Conservation (phyloP, 2,888 invertebrate species). For the Phymatocera aterrima region DNA sequence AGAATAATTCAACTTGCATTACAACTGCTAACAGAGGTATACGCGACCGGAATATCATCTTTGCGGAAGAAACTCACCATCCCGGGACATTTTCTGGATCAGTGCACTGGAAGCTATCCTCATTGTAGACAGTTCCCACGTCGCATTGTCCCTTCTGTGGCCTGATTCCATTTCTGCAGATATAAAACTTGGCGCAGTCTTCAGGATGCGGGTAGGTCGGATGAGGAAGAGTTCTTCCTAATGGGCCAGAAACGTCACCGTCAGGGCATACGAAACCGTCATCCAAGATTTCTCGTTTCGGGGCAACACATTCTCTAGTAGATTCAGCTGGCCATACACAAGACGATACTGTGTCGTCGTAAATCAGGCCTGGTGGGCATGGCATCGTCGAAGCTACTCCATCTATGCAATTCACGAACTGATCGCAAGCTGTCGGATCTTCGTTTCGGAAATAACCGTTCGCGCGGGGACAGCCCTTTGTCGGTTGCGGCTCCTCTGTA, state of each 20-base stretch:
- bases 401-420: constrained; percentile 88
- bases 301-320: constrained; percentile 77
- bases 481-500: constrained; percentile 85
- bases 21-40: neutral
- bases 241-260: constrained; percentile 81
- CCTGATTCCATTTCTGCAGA: constrained; percentile 85
- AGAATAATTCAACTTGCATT: no score
- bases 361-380: constrained; percentile 85
- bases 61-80: constrained; percentile 78
- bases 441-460: constrained; percentile 88
- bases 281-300: constrained; percentile 80
- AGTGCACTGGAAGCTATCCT: constrained; percentile 86
- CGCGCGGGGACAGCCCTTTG: constrained; percentile 85
- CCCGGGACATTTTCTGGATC: constrained; percentile 86
- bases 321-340: constrained; percentile 86
- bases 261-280: constrained; percentile 88
- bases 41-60: constrained; percentile 71
- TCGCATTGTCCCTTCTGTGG: constrained; percentile 87
- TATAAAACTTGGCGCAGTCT: constrained; percentile 90
- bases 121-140: constrained; percentile 86
- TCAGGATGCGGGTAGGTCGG: constrained; percentile 88
- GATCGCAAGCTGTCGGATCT: constrained; percentile 85
- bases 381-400: constrained; percentile 79
- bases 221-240: constrained; percentile 84
- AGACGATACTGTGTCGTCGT: constrained; percentile 84